Percentiles rank a stretch among this genome's conserved stretches.
These are phyloP conservation scores for Chesias legatella DNA, from an alignment of 2,888 invertebrate genomes.

Conservation along the genomic window DNA sequence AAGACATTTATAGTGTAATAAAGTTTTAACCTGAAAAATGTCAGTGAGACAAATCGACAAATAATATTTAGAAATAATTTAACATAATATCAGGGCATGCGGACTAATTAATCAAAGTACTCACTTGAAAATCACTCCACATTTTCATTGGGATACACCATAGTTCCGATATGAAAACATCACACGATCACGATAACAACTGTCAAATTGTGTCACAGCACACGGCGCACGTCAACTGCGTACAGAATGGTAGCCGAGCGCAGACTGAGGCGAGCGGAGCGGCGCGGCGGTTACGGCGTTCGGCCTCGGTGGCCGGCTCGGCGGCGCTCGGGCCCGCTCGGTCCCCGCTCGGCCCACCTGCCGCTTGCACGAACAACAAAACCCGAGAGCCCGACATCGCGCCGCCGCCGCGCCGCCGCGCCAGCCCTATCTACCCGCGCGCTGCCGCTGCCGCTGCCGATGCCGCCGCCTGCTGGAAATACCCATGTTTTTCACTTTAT, in stretches of 20 bases:
- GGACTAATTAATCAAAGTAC: constrained; percentile 27
- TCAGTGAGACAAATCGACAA: constrained; percentile 36
- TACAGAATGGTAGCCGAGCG: constrained; percentile 66
- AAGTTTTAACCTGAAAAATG: constrained; percentile 32
- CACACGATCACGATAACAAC: constrained; percentile 79
- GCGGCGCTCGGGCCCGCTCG: constrained; percentile 42
- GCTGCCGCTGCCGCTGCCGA: constrained; percentile 5
- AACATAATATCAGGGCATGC: constrained; percentile 6
- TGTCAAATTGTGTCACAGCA: constrained; percentile 72
- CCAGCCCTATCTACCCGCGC: constrained; percentile 42
- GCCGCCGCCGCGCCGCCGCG: constrained; percentile 39
- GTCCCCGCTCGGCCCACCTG: constrained; percentile 61
- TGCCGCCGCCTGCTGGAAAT: constrained; percentile 46
- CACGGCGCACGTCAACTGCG: constrained; percentile 64
- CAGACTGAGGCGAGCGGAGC: constrained; percentile 60
- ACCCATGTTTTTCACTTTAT: constrained; percentile 38
- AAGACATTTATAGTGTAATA: constrained; percentile 25
- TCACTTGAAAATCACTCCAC: constrained; percentile 80
- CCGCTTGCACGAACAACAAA: constrained; percentile 72
- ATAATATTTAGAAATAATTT: constrained; percentile 29
- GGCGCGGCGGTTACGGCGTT: constrained; percentile 41
- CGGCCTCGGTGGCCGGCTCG: constrained; percentile 39
- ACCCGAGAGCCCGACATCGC: constrained; percentile 47
- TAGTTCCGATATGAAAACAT: constrained; percentile 80
- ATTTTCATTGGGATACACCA: constrained; percentile 80